These are phyloP conservation scores for Drosophila paramelanica DNA, from an alignment of 2,888 invertebrate genomes.

Conservation along the genomic window DNA sequence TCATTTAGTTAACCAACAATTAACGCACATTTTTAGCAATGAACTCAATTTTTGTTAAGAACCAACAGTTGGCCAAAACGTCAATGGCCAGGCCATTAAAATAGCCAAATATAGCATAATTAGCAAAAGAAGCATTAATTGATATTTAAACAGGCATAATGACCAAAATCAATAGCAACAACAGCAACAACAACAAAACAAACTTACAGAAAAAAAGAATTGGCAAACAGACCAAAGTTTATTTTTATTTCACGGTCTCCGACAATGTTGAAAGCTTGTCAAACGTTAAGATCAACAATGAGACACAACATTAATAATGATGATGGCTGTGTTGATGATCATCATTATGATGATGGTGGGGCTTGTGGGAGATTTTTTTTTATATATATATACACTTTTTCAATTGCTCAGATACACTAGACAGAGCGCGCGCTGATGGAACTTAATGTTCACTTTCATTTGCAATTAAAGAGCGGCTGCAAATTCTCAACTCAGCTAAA, in stretches of 20 bases:
- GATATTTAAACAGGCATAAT: constrained; percentile 51
- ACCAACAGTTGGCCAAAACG: constrained; percentile 16
- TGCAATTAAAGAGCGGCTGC: constrained; percentile 54
- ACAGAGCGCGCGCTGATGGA: constrained; percentile 19
- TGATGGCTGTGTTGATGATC: constrained; percentile 5
- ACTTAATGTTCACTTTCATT: constrained; percentile 64
- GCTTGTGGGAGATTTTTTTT: constrained; percentile 38
- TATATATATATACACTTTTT: constrained; percentile 25
- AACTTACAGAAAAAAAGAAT: constrained; percentile 31
- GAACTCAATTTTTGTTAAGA: constrained; percentile 25
- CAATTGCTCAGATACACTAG: constrained; percentile 40
- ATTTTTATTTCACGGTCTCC: constrained; percentile 34
- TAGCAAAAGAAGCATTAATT: constrained; percentile 57
- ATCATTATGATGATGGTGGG: constrained; percentile 22
- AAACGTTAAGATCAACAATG: constrained; percentile 42
- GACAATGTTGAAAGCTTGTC: constrained; percentile 57
- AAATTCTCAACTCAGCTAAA: constrained; percentile 34
- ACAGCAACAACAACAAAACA: constrained; percentile 3
- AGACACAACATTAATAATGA: constrained; percentile 8
- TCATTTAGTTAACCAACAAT: constrained; percentile 14
- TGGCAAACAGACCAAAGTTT: constrained; percentile 50
- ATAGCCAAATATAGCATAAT: constrained; percentile 56
- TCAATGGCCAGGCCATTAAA: constrained; percentile 37
- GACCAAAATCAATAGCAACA: constrained; percentile 26
- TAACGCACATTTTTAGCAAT: constrained; percentile 25